phyloP scores from a whole-genome alignment of 1,140 invertebrate species.

The Trichonephila clavipes region DNA sequence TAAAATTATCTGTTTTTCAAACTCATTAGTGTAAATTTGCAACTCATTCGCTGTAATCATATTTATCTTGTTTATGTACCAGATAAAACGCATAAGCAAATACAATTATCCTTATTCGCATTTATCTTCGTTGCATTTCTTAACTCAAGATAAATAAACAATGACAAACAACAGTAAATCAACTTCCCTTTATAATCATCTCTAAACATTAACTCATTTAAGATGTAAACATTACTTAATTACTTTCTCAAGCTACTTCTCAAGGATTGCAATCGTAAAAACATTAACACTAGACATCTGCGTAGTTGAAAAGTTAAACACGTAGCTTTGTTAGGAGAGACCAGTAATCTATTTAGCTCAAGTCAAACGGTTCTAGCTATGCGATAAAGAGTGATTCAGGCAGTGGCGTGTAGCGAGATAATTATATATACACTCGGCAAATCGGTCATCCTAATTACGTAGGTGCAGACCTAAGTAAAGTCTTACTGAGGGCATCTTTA shows the following conservation, averaged over 20 bases:
- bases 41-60: too few species aligned
- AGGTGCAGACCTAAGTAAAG: slow-evolving; percentile 6
- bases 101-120: too few species aligned
- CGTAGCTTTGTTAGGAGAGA: not conserved
- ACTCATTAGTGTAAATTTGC: too few species aligned
- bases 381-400: slow-evolving; percentile 7
- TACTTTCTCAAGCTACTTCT: not conserved
- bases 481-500: not conserved
- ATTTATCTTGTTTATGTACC: too few species aligned
- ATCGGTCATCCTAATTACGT: slow-evolving; percentile 11
- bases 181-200: not conserved
- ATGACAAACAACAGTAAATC: not conserved
- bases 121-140: not conserved
- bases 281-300: not conserved
- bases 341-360: not conserved
- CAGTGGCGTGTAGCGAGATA: slow-evolving; percentile 9
- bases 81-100: too few species aligned
- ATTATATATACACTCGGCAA: slow-evolving; percentile 15
- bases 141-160: not conserved
- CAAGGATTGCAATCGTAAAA: not conserved
- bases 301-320: slow-evolving; percentile 32
- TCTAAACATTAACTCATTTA: not conserved
- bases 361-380: not conserved
- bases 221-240: slow-evolving; percentile 24
- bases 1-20: too few species aligned